Percentiles rank a stretch among this genome's conserved stretches.
phyloP scores from a whole-genome alignment of 2,797 vertebrate species.

The Muscicapa comitata region DNA sequence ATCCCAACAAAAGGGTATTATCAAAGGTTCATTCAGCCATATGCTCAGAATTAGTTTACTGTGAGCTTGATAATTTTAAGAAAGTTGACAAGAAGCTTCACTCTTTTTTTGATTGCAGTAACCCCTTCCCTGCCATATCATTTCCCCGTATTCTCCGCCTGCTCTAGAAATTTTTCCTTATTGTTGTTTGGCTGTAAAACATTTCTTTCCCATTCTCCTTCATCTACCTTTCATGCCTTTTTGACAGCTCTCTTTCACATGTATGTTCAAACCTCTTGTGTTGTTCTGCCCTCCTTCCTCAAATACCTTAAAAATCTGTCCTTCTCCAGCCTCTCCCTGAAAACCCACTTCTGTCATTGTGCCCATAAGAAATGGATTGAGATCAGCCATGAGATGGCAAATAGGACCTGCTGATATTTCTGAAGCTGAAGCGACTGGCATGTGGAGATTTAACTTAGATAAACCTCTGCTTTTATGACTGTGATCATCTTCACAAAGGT shows the following conservation, averaged over 20 bases:
- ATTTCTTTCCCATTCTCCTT: background rate
- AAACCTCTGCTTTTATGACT: slow-evolving; percentile 6
- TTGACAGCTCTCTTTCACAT: background rate
- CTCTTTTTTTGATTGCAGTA: background rate
- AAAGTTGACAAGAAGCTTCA: background rate
- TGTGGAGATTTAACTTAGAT: slow-evolving; percentile 21
- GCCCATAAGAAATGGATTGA: background rate
- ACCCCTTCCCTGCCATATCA: background rate
- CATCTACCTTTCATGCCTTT: background rate
- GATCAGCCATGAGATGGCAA: background rate
- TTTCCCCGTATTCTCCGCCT: background rate
- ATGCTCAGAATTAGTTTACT: background rate
- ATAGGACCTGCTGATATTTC: background rate
- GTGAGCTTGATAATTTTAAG: background rate
- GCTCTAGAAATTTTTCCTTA: background rate
- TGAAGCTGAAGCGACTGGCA: background rate
- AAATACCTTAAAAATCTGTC: background rate
- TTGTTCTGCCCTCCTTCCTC: background rate
- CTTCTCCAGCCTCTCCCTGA: background rate
- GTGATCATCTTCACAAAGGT: background rate
- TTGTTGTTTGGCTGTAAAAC: background rate
- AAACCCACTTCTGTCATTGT: background rate
- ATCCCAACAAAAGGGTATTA: background rate
- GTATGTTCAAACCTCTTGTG: background rate
- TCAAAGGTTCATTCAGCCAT: background rate